These are phyloP conservation scores for Hyla sarda DNA, from an alignment of 2,113 vertebrate species.

Conservation along the genomic window DNA sequence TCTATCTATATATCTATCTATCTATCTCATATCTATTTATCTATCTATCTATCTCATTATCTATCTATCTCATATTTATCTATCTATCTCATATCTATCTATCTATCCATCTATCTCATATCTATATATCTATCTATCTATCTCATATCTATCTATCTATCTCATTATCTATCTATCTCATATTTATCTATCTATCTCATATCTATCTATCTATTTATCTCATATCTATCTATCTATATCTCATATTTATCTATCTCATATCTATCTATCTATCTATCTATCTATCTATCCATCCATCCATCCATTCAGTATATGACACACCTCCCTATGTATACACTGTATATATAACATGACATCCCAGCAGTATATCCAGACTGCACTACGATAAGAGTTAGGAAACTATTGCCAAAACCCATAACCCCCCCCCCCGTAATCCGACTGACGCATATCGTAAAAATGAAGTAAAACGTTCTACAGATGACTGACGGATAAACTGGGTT, in stretches of 20 bases:
- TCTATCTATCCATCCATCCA: not conserved
- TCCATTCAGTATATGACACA: not conserved
- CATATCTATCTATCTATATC: too few species aligned
- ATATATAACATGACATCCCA: not conserved
- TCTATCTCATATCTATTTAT: not conserved
- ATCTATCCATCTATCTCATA: too few species aligned
- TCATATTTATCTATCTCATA: too few species aligned
- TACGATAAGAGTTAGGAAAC: not conserved
- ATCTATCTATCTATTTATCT: too few species aligned
- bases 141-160: not conserved
- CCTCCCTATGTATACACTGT: not conserved
- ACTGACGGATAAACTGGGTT: not conserved
- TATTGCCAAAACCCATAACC: slow-evolving; percentile 11
- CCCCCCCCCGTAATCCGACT: not conserved
- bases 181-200: too few species aligned
- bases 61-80: not conserved
- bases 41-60: too few species aligned
- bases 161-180: too few species aligned
- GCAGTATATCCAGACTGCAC: not conserved
- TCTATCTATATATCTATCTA: not conserved
- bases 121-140: too few species aligned
- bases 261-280: too few species aligned
- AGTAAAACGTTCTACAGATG: not conserved
- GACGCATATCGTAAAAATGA: slow-evolving; percentile 7
- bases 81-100: not conserved